A percentile compares a stretch with the other conserved stretches of the same genome.
phyloP scores from a whole-genome alignment of 1,140 invertebrate species.

The Aphis gossypii region DNA sequence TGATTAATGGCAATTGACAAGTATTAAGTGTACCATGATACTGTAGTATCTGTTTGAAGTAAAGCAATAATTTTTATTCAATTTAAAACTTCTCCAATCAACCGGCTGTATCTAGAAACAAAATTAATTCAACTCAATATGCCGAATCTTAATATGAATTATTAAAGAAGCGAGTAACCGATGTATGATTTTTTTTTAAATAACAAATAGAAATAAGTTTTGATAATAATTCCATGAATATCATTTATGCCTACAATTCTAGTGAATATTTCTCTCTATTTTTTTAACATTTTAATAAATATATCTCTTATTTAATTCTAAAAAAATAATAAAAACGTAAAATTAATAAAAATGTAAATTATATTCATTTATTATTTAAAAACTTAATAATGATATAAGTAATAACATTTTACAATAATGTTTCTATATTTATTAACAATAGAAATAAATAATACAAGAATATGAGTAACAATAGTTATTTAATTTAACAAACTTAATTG shows the following conservation, averaged over 20 bases:
- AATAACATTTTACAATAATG: conserved; percentile 47
- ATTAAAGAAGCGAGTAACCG: too few species aligned
- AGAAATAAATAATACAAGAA: conserved; percentile 51
- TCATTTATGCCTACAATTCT: background rate
- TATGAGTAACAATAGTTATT: conserved; percentile 40
- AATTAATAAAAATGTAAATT: conserved; percentile 44
- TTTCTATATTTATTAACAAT: conserved; percentile 54
- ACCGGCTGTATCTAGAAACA: too few species aligned
- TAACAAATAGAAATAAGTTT: background rate
- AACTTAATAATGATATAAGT: conserved; percentile 51
- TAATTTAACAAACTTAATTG: conserved; percentile 8
- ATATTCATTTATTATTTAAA: conserved; percentile 37
- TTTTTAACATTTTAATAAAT: background rate
- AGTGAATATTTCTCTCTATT: too few species aligned
- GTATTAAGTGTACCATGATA: too few species aligned
- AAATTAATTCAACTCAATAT: too few species aligned
- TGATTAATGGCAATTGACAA: too few species aligned
- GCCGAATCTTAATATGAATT: too few species aligned
- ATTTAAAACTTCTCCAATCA: too few species aligned
- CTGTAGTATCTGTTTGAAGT: too few species aligned
- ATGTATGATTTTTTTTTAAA: background rate
- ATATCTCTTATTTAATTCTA: background rate
- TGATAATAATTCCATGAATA: background rate
- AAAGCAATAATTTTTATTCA: too few species aligned
- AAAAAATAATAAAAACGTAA: background rate